These are phyloP conservation scores for Callopanchax toddi DNA, from an alignment of 2,113 vertebrate species.

Conservation along the genomic window DNA sequence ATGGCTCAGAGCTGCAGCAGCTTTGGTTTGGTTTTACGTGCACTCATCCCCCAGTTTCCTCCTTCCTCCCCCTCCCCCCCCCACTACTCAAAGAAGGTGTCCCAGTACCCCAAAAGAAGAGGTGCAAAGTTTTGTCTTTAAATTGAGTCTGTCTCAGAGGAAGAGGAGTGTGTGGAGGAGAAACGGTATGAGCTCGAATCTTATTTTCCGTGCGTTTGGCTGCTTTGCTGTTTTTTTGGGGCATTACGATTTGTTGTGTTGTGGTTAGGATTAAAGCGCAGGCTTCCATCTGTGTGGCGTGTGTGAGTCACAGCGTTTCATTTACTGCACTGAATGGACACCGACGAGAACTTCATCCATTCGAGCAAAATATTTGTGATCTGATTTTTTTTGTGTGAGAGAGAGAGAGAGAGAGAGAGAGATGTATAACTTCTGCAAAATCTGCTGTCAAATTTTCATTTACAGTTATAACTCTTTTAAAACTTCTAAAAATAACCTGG, in stretches of 20 bases:
- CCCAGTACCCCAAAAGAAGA: constrained; percentile 50
- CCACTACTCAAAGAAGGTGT: constrained; percentile 61
- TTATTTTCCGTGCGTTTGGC: constrained; percentile 55
- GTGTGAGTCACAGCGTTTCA: constrained; percentile 7
- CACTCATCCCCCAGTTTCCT: constrained; percentile 46
- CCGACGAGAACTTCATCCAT: background rate
- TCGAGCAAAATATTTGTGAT: too few species aligned
- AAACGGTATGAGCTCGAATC: constrained; percentile 64
- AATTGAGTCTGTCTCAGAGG: constrained; percentile 29
- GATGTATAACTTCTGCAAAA: background rate
- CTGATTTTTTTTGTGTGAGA: too few species aligned
- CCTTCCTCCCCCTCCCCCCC: constrained; percentile 57
- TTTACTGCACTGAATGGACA: constrained; percentile 12
- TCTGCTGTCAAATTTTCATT: background rate
- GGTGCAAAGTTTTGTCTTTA: constrained; percentile 21
- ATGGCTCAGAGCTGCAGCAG: constrained; percentile 36
- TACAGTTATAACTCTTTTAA: background rate
- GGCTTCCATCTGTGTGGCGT: constrained; percentile 34
- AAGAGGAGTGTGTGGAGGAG: constrained; percentile 43
- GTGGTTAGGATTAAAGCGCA: constrained; percentile 23
- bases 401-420: too few species aligned
- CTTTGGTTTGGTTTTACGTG: constrained; percentile 43
- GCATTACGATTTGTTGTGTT: constrained; percentile 29
- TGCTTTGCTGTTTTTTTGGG: constrained; percentile 28
- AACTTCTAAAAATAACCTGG: background rate